These are phyloP conservation scores for Cossypha polioptera DNA, from an alignment of 2,797 vertebrate genomes.

Conservation along the genomic window DNA sequence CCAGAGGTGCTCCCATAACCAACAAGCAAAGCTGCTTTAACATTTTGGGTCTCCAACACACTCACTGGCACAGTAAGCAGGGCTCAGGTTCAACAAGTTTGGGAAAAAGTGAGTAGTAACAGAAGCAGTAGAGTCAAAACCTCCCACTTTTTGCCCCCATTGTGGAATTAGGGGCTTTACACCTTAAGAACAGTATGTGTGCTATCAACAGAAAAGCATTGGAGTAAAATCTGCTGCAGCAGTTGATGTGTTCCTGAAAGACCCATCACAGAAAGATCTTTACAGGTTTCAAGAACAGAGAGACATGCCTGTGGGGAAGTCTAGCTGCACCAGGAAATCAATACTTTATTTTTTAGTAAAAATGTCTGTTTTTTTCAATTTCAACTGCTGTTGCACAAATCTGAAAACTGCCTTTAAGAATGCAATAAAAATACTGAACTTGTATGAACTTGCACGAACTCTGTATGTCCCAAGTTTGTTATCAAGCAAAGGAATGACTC, in stretches of 20 bases:
- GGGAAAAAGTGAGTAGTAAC: not conserved
- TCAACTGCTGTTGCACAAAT: not conserved
- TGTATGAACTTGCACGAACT: not conserved
- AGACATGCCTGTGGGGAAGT: not conserved
- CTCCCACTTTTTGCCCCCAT: fast-evolving
- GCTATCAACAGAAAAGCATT: not conserved
- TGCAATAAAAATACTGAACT: not conserved
- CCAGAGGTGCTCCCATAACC: not conserved
- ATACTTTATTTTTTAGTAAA: not conserved
- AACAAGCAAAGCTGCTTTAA: not conserved
- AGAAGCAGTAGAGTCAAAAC: not conserved
- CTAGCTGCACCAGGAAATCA: not conserved
- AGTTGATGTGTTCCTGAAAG: not conserved
- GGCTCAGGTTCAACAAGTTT: not conserved
- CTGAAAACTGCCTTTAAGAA: not conserved
- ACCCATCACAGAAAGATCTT: not conserved
- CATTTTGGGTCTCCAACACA: not conserved
- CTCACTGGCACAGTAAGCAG: not conserved
- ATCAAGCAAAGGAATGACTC: not conserved
- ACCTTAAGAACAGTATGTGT: not conserved
- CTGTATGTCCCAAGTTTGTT: not conserved
- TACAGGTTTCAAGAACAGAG: not conserved
- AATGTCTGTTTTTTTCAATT: not conserved
- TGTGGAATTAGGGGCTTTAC: not conserved
- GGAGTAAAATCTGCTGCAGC: not conserved